Percentiles rank a stretch among this genome's conserved stretches.
phyloP scores from a whole-genome alignment of 2,888 invertebrate genomes.

The Elmis aenea region DNA sequence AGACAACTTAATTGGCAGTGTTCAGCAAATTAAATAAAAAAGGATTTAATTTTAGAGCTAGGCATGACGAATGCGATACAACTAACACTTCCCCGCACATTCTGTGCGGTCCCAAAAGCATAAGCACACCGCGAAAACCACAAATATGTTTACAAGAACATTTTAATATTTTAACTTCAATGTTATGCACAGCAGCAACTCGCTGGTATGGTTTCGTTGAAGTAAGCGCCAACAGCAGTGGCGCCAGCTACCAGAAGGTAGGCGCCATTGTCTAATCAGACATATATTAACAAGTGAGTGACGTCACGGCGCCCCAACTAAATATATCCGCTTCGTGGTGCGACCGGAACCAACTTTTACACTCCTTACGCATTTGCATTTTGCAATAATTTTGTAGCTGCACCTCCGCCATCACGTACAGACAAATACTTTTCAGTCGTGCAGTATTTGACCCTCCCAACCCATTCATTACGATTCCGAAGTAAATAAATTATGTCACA shows the following conservation, averaged over 20 bases:
- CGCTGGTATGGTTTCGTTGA: conserved; percentile 1
- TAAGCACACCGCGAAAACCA: conserved; percentile 15
- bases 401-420: conserved; percentile 18
- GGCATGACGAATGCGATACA: no score
- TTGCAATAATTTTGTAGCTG: conserved; percentile 17
- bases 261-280: conserved; percentile 19
- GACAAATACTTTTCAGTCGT: conserved; percentile 13
- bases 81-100: no score
- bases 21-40: no score
- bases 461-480: conserved; percentile 15
- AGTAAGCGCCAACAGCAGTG: conserved; percentile 8
- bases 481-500: no score
- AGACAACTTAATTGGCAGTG: no score
- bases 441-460: conserved; percentile 20
- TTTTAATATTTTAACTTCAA: conserved; percentile 11
- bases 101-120: no score
- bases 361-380: conserved; percentile 21
- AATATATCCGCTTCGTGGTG: conserved; percentile 14
- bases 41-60: no score
- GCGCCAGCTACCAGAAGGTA: conserved; percentile 15
- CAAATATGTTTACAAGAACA: conserved; percentile 17
- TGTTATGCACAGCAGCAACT: conserved; percentile 16
- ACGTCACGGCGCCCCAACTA: conserved; percentile 17
- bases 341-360: conserved; percentile 20
- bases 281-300: conserved; percentile 7